Conservation (phyloP, 1,140 invertebrate species). For the Danaus plexippus region DNA sequence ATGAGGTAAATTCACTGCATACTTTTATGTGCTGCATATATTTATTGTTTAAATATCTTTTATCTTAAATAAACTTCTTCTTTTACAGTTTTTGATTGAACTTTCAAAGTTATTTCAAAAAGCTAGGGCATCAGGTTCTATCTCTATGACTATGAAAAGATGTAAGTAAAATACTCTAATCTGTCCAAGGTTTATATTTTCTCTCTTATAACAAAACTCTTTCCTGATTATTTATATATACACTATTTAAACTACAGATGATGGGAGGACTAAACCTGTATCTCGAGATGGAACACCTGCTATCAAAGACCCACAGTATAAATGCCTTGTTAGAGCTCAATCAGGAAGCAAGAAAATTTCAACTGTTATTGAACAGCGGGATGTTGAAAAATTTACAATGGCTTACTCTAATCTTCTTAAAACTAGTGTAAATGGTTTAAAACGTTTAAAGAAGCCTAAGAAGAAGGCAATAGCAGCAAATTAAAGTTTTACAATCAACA, state of each 20-base stretch:
- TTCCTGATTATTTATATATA: too few species aligned
- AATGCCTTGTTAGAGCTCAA: conserved; percentile 83
- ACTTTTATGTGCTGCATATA: conserved; percentile 15
- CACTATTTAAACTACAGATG: conserved; percentile 73
- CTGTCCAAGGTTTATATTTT: too few species aligned
- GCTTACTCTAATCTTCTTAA: conserved; percentile 87
- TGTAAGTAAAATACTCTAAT: conserved; percentile 71
- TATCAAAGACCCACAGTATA: conserved; percentile 78
- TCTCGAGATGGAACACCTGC: conserved; percentile 75
- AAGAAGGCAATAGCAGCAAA: conserved; percentile 70
- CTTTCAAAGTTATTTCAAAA: conserved; percentile 79
- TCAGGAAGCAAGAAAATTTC: conserved; percentile 84
- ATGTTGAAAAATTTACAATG: conserved; percentile 89
- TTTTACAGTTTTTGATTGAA: conserved; percentile 78
- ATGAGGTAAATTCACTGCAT: conserved; percentile 69
- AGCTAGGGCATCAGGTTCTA: conserved; percentile 74
- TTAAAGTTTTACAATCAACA: conserved; percentile 29
- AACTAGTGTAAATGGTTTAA: conserved; percentile 89
- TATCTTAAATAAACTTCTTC: conserved; percentile 1
- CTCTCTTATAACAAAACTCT: too few species aligned
- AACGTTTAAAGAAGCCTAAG: conserved; percentile 87
- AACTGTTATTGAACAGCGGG: conserved; percentile 85
- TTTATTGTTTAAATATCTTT: conserved; percentile 24
- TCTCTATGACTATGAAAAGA: conserved; percentile 81
- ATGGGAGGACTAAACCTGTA: conserved; percentile 81